Evolutionary conservation across 2,113 vertebrate genomes (phyloP).

Genomic region (Holacanthus passer): DNA sequence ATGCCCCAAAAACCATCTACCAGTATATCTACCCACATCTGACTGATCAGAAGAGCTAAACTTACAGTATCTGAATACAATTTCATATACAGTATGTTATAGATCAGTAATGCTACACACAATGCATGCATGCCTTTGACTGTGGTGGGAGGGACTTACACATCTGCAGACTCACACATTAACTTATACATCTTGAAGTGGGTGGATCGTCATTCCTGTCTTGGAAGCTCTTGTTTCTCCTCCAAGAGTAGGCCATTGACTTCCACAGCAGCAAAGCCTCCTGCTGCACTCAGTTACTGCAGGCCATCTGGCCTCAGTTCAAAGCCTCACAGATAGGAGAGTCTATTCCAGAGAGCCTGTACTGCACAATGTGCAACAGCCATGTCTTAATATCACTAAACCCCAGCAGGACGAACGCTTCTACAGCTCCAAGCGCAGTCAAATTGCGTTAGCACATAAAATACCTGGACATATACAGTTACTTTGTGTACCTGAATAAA

Average conservation of each 20-base stretch:
- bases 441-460: slow-evolving; percentile 40
- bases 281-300: slow-evolving; percentile 63
- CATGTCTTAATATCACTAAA: slow-evolving; percentile 47
- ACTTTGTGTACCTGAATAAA: neutral
- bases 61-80: slow-evolving; percentile 1
- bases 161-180: slow-evolving; percentile 45
- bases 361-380: slow-evolving; percentile 42
- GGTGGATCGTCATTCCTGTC: slow-evolving; percentile 33
- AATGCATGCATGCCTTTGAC: neutral
- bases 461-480: neutral
- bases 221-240: slow-evolving; percentile 56
- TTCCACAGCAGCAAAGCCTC: slow-evolving; percentile 55
- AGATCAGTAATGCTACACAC: neutral
- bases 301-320: slow-evolving; percentile 68
- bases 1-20: neutral
- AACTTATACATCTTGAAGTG: slow-evolving; percentile 42
- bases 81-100: neutral
- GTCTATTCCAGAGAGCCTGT: slow-evolving; percentile 55
- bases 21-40: neutral
- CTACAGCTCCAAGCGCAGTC: slow-evolving; percentile 14
- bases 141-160: slow-evolving; percentile 3
- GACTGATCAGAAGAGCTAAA: neutral
- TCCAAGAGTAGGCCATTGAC: slow-evolving; percentile 65
- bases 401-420: slow-evolving; percentile 33
- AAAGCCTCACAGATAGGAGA: slow-evolving; percentile 53